A percentile compares a stretch with the other conserved stretches of the same genome.
phyloP scores from a whole-genome alignment of 1,140 invertebrate genomes.

The Drosophila kurseongensis region DNA sequence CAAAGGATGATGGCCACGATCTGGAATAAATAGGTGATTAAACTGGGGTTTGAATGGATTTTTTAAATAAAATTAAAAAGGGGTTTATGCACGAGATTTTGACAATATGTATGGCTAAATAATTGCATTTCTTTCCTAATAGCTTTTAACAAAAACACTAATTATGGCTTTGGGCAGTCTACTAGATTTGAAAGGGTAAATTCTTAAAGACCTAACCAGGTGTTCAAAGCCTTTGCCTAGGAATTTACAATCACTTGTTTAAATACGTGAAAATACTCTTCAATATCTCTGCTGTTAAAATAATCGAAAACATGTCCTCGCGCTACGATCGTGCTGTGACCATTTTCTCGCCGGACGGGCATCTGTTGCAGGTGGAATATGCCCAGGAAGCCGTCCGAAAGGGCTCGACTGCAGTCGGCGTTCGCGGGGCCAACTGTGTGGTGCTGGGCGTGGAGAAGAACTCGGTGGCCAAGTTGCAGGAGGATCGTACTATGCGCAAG shows the following conservation, averaged over 20 bases:
- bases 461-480: conserved; percentile 99
- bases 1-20: conserved; percentile 97
- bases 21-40: conserved; percentile 85
- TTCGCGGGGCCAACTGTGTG: conserved; percentile 97
- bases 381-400: conserved; percentile 99
- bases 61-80: background rate
- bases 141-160: no score
- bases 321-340: conserved; percentile 99
- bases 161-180: no score
- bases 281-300: background rate
- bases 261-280: no score
- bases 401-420: conserved; percentile 99
- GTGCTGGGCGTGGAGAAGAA: conserved; percentile 99
- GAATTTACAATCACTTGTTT: background rate
- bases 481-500: conserved; percentile 99
- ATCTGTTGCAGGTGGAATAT: conserved; percentile 99
- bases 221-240: no score
- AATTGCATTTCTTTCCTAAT: no score
- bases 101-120: no score
- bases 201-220: no score
- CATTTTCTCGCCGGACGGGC: conserved; percentile 99
- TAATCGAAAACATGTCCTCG: conserved; percentile 86
- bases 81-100: no score
- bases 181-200: no score
- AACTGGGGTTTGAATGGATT: background rate